A percentile compares a stretch with the other conserved stretches of the same genome.
phyloP scores from a whole-genome alignment of 2,888 invertebrate species.

The Drosophila anomelani region DNA sequence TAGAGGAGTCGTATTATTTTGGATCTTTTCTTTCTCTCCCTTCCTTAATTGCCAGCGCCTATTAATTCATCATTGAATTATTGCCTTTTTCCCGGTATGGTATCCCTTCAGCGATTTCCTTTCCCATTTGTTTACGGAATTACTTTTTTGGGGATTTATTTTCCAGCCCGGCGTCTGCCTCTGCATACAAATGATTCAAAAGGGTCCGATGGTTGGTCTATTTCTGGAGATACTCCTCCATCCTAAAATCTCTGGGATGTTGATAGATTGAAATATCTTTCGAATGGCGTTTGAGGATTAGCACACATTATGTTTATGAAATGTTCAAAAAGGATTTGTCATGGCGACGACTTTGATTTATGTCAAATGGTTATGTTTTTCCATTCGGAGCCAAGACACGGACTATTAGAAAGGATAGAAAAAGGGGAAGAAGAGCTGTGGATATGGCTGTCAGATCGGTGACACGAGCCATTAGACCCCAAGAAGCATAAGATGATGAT shows the following conservation, averaged over 20 bases:
- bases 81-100: constrained; percentile 31
- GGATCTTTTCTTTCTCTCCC: constrained; percentile 18
- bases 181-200: constrained; percentile 63
- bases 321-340: constrained; percentile 67
- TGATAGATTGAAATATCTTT: constrained; percentile 52
- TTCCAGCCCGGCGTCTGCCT: constrained; percentile 44
- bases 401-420: constrained; percentile 50
- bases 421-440: not conserved
- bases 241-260: constrained; percentile 1
- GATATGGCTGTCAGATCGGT: constrained; percentile 36
- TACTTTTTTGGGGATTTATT: constrained; percentile 51
- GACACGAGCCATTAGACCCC: constrained; percentile 49
- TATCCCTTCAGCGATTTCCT: constrained; percentile 23
- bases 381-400: constrained; percentile 40
- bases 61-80: constrained; percentile 72
- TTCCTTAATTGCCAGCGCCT: constrained; percentile 61
- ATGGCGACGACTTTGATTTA: constrained; percentile 48
- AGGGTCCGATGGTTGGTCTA: constrained; percentile 37
- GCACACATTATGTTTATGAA: constrained; percentile 64
- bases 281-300: constrained; percentile 61
- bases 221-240: constrained; percentile 48
- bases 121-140: constrained; percentile 31
- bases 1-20: constrained; percentile 27
- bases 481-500: constrained; percentile 22
- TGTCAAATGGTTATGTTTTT: constrained; percentile 39